A percentile compares a stretch with the other conserved stretches of the same genome.
Evolutionary conservation across 2,113 vertebrate genomes (phyloP).

Genomic region (Pandion haliaetus): DNA sequence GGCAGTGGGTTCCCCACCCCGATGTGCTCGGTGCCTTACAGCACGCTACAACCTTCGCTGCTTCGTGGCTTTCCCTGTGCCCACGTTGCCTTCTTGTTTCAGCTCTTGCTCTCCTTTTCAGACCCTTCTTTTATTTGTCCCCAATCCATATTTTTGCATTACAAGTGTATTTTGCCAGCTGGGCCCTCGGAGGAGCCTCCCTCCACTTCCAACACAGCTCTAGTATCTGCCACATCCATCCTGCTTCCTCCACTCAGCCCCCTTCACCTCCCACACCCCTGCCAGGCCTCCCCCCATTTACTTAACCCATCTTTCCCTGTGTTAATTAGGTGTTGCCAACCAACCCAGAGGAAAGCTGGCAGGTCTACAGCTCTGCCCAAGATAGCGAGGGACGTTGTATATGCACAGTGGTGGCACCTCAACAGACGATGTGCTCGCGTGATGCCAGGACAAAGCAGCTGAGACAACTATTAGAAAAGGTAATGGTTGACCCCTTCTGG

Average conservation of each 20-base stretch:
- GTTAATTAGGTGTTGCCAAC: constrained; percentile 89
- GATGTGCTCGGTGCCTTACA: fast-evolving
- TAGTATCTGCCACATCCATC: background rate
- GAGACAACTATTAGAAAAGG: constrained; percentile 98
- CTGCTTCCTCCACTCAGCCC: background rate
- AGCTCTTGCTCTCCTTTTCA: background rate
- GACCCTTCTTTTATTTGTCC: background rate
- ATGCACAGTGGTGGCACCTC: constrained; percentile 97
- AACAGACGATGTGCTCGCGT: constrained; percentile 97
- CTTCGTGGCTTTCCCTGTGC: fast-evolving
- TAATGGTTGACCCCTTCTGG: constrained; percentile 52
- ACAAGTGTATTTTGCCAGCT: background rate
- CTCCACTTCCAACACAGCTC: background rate
- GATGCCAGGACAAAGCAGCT: constrained; percentile 98
- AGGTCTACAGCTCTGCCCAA: constrained; percentile 98
- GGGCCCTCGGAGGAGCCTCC: background rate
- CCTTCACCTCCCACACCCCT: background rate
- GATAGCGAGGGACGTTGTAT: constrained; percentile 98
- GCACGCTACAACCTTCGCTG: fast-evolving
- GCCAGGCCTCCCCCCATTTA: background rate
- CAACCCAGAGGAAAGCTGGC: constrained; percentile 98
- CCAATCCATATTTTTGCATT: constrained; percentile 39
- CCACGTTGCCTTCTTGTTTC: fast-evolving
- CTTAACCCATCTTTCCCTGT: background rate
- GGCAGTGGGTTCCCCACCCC: background rate